Percentiles rank a stretch among this genome's conserved stretches.
phyloP scores from a whole-genome alignment of 2,113 vertebrate genomes.

The Thymallus thymallus region DNA sequence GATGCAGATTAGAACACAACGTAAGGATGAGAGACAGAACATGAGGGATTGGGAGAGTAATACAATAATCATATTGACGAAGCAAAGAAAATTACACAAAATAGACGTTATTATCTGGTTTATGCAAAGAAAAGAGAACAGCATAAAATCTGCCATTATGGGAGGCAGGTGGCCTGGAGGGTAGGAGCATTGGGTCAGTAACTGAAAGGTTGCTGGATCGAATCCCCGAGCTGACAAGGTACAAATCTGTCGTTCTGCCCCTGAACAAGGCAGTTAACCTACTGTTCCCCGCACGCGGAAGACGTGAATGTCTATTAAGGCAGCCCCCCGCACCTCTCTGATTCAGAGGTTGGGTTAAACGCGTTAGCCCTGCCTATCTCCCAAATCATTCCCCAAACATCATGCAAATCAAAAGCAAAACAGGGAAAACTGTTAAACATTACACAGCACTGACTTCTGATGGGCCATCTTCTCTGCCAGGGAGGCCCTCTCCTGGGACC shows the following conservation, averaged over 20 bases:
- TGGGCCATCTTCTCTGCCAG: constrained; percentile 50
- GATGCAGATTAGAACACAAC: neutral
- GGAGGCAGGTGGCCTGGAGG: too few species aligned
- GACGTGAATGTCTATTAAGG: too few species aligned
- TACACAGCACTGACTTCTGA: constrained; percentile 68
- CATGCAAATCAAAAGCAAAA: constrained; percentile 72
- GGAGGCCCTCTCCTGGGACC: constrained; percentile 43
- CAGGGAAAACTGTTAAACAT: constrained; percentile 59
- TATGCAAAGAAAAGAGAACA: neutral
- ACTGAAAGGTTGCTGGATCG: too few species aligned
- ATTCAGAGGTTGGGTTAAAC: too few species aligned
- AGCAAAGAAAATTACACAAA: constrained; percentile 1
- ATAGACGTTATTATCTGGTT: neutral
- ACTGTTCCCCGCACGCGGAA: too few species aligned
- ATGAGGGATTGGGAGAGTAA: neutral
- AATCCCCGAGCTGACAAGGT: too few species aligned
- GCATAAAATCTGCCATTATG: neutral
- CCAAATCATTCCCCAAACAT: constrained; percentile 76
- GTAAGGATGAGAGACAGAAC: neutral
- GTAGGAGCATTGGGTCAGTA: too few species aligned
- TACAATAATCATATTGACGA: neutral
- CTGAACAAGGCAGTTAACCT: too few species aligned
- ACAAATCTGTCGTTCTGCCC: too few species aligned
- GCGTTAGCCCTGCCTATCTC: constrained; percentile 51
- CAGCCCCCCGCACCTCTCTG: too few species aligned